Percentiles rank a stretch among this genome's conserved stretches.
Evolutionary conservation across 2,888 invertebrate species (phyloP).

Genomic region (Poecilobothrus nobilitatus): DNA sequence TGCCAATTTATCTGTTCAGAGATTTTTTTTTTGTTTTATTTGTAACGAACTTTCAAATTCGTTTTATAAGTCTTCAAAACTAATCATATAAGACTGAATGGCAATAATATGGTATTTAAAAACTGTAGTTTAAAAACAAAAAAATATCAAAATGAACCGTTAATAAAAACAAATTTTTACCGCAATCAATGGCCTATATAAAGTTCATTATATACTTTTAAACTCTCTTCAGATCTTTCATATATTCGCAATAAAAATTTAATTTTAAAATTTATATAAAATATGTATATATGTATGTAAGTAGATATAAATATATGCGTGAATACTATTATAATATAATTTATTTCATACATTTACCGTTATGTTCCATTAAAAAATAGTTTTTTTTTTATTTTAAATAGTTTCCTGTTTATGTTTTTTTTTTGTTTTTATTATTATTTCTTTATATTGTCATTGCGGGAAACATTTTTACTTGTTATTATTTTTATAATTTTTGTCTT

Average conservation of each 20-base stretch:
- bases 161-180: neutral
- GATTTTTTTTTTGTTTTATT: too few species aligned
- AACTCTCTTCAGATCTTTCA: neutral
- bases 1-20: too few species aligned
- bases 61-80: neutral
- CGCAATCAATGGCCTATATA: neutral
- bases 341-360: neutral
- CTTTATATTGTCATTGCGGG: neutral
- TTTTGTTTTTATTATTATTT: neutral
- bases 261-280: too few species aligned
- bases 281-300: too few species aligned
- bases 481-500: neutral
- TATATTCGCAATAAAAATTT: neutral
- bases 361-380: neutral
- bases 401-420: neutral
- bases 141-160: neutral
- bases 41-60: too few species aligned
- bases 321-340: neutral
- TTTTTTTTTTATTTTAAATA: neutral
- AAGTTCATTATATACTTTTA: neutral
- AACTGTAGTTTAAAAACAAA: too few species aligned
- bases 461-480: neutral
- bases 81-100: neutral
- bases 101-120: neutral
- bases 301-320: neutral